A percentile compares a stretch with the other conserved stretches of the same genome.
Evolutionary conservation across 2,113 vertebrate species (phyloP).

Genomic region (Excalfactoria chinensis): DNA sequence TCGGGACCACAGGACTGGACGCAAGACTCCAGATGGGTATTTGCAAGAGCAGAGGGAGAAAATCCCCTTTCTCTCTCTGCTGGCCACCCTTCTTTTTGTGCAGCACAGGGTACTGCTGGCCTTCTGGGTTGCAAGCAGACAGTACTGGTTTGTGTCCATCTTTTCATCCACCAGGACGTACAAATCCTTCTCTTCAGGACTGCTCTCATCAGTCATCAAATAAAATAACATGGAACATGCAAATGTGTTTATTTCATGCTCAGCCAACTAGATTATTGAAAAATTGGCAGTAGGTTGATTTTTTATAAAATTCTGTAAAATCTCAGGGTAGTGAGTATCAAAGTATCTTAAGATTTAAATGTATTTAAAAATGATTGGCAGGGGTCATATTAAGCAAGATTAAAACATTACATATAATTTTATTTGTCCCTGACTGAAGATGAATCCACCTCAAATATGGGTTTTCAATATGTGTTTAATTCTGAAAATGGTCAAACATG

Average conservation of each 20-base stretch:
- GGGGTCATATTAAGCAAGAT: neutral
- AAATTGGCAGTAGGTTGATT: neutral
- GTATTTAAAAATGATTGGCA: neutral
- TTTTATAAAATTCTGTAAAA: neutral
- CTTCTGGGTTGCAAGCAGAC: no score
- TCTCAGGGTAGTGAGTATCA: neutral
- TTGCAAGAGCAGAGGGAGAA: no score
- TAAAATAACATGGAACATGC: neutral
- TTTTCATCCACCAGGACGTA: no score
- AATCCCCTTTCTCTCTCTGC: no score
- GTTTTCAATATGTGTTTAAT: neutral
- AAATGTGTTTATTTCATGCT: neutral
- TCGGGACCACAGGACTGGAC: no score
- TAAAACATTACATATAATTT: neutral
- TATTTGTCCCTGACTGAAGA: neutral
- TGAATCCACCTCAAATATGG: neutral
- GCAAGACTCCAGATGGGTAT: no score
- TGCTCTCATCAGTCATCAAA: no score
- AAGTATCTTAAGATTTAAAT: neutral
- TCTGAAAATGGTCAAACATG: neutral
- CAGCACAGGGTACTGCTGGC: no score
- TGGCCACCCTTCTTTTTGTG: no score
- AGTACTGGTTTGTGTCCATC: no score
- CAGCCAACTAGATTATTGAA: neutral
- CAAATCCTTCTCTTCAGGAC: no score